phyloP scores from a whole-genome alignment of 2,888 invertebrate species.

The Drosophila planitibia region DNA sequence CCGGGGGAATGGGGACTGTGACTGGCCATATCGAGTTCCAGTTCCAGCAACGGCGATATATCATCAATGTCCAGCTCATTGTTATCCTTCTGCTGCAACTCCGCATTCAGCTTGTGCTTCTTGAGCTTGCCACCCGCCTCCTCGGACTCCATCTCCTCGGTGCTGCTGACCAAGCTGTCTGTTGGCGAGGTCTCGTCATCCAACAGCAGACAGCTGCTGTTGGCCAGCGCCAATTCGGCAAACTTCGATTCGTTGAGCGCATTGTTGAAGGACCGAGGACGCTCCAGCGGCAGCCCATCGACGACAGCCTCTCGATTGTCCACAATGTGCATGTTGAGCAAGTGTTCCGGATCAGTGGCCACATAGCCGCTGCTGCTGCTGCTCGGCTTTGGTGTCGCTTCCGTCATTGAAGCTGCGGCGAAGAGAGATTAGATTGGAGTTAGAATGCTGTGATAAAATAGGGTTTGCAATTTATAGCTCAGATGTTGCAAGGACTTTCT shows the following conservation, averaged over 20 bases:
- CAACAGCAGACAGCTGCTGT: slow-evolving; percentile 89
- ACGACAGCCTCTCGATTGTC: slow-evolving; percentile 48
- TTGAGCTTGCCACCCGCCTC: slow-evolving; percentile 82
- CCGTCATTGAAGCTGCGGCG: slow-evolving; percentile 67
- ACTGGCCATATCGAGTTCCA: slow-evolving; percentile 76
- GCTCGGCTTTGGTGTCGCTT: slow-evolving; percentile 41
- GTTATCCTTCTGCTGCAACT: slow-evolving; percentile 85
- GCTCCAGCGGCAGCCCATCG: slow-evolving; percentile 53
- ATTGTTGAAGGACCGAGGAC: slow-evolving; percentile 81
- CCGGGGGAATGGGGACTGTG: slow-evolving; percentile 88
- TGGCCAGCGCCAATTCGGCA: slow-evolving; percentile 89
- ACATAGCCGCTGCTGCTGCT: not conserved
- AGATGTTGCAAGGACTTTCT: not conserved
- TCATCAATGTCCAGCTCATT: slow-evolving; percentile 86
- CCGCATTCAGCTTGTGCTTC: slow-evolving; percentile 85
- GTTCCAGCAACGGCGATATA: slow-evolving; percentile 85
- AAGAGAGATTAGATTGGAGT: too few species aligned
- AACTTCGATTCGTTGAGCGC: slow-evolving; percentile 87
- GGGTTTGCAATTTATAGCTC: not conserved
- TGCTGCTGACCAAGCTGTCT: slow-evolving; percentile 89
- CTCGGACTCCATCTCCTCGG: slow-evolving; percentile 83
- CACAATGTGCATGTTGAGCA: slow-evolving; percentile 72
- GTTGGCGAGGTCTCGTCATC: slow-evolving; percentile 94
- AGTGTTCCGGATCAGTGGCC: slow-evolving; percentile 41
- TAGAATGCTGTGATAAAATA: not conserved